phyloP scores from a whole-genome alignment of 2,113 vertebrate genomes.

The Mus spicilegus region DNA sequence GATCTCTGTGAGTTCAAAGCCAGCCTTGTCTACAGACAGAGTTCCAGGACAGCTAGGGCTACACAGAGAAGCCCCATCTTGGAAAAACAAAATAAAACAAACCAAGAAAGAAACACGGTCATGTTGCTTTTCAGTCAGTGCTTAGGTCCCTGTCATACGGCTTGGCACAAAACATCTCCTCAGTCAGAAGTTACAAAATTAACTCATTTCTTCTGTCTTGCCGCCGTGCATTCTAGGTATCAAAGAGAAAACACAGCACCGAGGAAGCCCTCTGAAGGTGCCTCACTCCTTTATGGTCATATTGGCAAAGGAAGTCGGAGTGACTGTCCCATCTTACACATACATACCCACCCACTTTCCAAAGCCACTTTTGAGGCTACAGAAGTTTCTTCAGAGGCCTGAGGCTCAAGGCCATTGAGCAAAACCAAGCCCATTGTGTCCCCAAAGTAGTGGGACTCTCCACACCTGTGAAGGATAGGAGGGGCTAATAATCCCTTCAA shows the following conservation, averaged over 20 bases:
- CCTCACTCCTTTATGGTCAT: background rate
- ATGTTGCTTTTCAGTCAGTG: conserved; percentile 14
- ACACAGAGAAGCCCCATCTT: background rate
- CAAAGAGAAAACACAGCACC: conserved; percentile 52
- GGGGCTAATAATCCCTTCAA: background rate
- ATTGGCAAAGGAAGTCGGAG: conserved; percentile 38
- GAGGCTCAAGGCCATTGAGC: background rate
- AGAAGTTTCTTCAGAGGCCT: background rate
- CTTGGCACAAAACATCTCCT: conserved; percentile 59
- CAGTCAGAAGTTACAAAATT: conserved; percentile 79
- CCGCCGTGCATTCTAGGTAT: conserved; percentile 58
- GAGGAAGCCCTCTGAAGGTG: conserved; percentile 44
- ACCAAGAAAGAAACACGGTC: background rate
- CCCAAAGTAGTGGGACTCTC: background rate
- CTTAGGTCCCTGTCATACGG: conserved; percentile 33
- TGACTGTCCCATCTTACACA: background rate
- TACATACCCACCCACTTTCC: background rate
- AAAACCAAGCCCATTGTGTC: background rate
- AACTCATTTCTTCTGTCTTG: conserved; percentile 69
- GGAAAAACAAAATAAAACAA: background rate
- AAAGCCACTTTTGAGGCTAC: background rate
- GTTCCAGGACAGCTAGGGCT: background rate
- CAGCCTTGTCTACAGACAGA: background rate
- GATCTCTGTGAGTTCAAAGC: background rate
- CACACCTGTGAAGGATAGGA: background rate